A percentile compares a stretch with the other conserved stretches of the same genome.
Conservation (phyloP, 1,140 invertebrate species). For the Drosophila baimaii region DNA sequence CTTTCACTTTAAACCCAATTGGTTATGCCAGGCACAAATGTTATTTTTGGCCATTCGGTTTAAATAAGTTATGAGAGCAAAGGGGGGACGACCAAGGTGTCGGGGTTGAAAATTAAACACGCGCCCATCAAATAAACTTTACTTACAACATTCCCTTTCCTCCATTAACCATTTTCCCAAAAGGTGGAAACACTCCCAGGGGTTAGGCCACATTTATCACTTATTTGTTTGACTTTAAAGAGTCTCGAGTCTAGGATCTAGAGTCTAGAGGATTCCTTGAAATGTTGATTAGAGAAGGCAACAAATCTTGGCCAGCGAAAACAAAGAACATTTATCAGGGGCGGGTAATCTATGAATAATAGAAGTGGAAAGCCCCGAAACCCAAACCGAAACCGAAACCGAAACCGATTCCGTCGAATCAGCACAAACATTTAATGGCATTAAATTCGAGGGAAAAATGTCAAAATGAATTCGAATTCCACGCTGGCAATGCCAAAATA, state of each 20-base stretch:
- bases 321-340: slow-evolving; percentile 16
- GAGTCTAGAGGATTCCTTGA: too few relatives aligned
- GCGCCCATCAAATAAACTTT: slow-evolving; percentile 72
- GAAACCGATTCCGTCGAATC: slow-evolving; percentile 48
- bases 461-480: slow-evolving; percentile 49
- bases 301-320: neutral
- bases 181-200: neutral
- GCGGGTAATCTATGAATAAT: slow-evolving; percentile 48
- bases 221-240: slow-evolving; percentile 27
- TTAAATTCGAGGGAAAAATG: slow-evolving; percentile 47
- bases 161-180: slow-evolving; percentile 4
- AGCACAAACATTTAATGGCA: slow-evolving; percentile 62
- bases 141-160: slow-evolving; percentile 33
- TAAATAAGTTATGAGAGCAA: slow-evolving; percentile 66
- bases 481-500: slow-evolving; percentile 21
- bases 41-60: slow-evolving; percentile 47
- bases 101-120: slow-evolving; percentile 59
- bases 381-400: neutral
- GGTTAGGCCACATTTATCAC: slow-evolving; percentile 5
- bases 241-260: too few relatives aligned
- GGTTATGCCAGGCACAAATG: slow-evolving; percentile 60
- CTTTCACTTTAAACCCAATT: slow-evolving; percentile 39
- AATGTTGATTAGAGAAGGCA: neutral
- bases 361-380: slow-evolving; percentile 1
- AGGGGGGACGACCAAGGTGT: slow-evolving; percentile 40